Conservation (phyloP, 2,113 vertebrate genomes). For the Melanostigma gelatinosum region DNA sequence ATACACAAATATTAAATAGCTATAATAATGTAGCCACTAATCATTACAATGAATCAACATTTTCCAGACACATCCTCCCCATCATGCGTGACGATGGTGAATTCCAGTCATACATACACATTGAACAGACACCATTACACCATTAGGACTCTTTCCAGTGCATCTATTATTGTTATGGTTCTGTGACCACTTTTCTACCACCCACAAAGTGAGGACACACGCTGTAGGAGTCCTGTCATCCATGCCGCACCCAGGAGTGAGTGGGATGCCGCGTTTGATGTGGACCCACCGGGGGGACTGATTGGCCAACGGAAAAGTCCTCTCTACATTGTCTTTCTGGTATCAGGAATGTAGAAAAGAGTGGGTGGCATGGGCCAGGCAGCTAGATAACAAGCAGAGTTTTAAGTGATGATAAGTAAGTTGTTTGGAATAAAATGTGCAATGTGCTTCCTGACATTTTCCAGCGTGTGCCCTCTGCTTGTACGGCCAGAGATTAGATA, state of each 20-base stretch:
- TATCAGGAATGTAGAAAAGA: conserved; percentile 53
- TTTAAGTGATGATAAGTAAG: conserved; percentile 48
- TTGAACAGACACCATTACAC: conserved; percentile 64
- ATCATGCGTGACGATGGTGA: conserved; percentile 15
- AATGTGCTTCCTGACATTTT: conserved; percentile 56
- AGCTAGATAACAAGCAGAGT: conserved; percentile 58
- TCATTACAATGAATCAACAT: conserved; percentile 20
- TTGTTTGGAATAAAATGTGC: conserved; percentile 52
- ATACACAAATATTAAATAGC: background rate
- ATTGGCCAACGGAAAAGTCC: conserved; percentile 68
- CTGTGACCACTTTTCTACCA: conserved; percentile 55
- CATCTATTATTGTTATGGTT: conserved; percentile 67
- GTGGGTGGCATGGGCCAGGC: conserved; percentile 60
- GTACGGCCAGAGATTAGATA: conserved; percentile 33
- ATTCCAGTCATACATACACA: conserved; percentile 52
- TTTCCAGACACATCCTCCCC: conserved; percentile 32
- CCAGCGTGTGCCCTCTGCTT: conserved; percentile 33
- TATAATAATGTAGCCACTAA: background rate
- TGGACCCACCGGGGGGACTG: conserved; percentile 43
- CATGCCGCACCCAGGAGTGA: conserved; percentile 68
- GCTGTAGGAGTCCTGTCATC: conserved; percentile 38
- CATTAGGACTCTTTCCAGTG: conserved; percentile 64
- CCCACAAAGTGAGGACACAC: conserved; percentile 39
- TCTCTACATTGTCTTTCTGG: conserved; percentile 53
- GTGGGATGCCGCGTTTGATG: conserved; percentile 72